Base-by-base conservation (phyloP, 2,797 vertebrate species). In the Euphonia xanthogaster region DNA sequence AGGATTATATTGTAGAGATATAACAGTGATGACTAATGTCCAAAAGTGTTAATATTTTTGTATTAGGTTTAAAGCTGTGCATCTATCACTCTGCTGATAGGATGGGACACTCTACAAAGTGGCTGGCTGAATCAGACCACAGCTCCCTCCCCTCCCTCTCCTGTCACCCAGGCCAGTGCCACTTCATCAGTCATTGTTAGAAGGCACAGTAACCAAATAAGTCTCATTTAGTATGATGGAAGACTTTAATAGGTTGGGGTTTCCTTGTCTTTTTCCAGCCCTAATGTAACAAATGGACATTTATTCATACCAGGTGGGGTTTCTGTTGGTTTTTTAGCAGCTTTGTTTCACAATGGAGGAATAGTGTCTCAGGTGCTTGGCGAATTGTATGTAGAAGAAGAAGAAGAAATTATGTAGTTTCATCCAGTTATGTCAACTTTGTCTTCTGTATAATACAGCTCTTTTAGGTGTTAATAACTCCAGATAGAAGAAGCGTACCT, bases 1-100 rank as follows among this genome's bases (percentile, higher is more conserved):
- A 98, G 96, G 92, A 97, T 97, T 98, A 98, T 98, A 98, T 98
- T 98, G 98, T 98, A 98, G 98, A 98, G 98, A 97, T 98, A 98
- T 98, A 98, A 98, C 98, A 94, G 97, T 97, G 97, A 97, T 97
- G 96, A 98, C 97, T 97, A 96, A 98, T 97, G 97, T 98, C 97
- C 98, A 98, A 95, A 98, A 98, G 97, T 98, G 98, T 98, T 98
- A 95, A 98, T 98, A 98, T 98, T 98, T 98, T 98, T 98, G 97
- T 98, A 98, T 98, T 98, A 98, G 97, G 97, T 97, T 98, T 93
- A 93, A 97, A 97, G 93, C 96, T 81, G 97, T 98, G 97, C 97
- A 96, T 96, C 97, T 97, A 93, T 97, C 97, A 88, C 94, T 93
- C 95, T 92, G 88, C 83, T 93, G 97, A 96, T 96, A 97, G 92